A percentile compares a stretch with the other conserved stretches of the same genome.
Evolutionary conservation across 2,797 vertebrate genomes (phyloP).

Genomic region (Hephaestus fuliginosus): DNA sequence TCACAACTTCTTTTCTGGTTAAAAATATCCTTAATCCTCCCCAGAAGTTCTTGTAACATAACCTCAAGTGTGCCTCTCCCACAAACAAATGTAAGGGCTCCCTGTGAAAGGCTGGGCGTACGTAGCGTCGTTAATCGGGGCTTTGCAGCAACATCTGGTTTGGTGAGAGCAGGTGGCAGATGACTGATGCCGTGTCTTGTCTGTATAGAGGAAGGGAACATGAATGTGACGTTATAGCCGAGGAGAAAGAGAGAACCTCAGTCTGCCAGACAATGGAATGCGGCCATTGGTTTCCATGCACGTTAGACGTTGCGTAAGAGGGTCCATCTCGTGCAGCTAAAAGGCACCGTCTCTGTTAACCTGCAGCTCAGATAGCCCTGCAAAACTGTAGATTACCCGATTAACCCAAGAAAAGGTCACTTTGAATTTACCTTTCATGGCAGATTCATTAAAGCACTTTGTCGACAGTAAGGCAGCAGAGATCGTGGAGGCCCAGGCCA

Average conservation of each 20-base stretch:
- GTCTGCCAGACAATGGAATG: constrained; percentile 70
- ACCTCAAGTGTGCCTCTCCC: neutral
- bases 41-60: neutral
- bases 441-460: constrained; percentile 30
- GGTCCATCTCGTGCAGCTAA: constrained; percentile 12
- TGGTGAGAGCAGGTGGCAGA: constrained; percentile 34
- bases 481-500: constrained; percentile 35
- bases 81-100: neutral
- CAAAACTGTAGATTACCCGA: constrained; percentile 17
- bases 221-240: constrained; percentile 41
- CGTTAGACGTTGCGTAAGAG: constrained; percentile 63
- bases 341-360: constrained; percentile 22
- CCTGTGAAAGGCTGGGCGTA: neutral
- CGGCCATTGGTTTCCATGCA: constrained; percentile 67
- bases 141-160: constrained; percentile 57
- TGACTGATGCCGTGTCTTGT: constrained; percentile 48
- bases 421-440: constrained; percentile 24
- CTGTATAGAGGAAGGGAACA: constrained; percentile 19
- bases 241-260: constrained; percentile 49
- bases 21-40: neutral
- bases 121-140: neutral
- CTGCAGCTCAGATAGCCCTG: neutral
- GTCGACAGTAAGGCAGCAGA: constrained; percentile 16
- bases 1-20: neutral
- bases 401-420: neutral